Base-by-base conservation (phyloP, 2,888 invertebrate species). In the Xestia sexstrigata region DNA sequence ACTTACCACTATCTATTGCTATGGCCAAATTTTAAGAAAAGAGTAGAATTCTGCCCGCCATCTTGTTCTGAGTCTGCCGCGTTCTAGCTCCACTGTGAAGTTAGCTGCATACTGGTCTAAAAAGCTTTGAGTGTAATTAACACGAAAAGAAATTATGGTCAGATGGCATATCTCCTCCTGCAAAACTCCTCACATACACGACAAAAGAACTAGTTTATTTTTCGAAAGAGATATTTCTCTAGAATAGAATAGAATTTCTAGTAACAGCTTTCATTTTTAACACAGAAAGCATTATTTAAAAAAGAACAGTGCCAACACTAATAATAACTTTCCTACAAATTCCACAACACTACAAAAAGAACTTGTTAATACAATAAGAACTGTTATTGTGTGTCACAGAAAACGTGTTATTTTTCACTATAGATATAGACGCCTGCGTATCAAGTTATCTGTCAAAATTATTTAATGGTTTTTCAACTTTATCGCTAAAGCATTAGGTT, bases 351-450 rank as follows among this genome's bases (percentile, higher is more conserved):
- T 63, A 66, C 30, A 68, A 70, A 72, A 30, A 52, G 66, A 71
- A 74, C 58, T 20, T 71, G 63, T 71, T 76, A 73, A 88, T 79
- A 86, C 73, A 76, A 72, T 80, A 78, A 89, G 89, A 90, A 87
- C 82, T 81, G 76, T 70, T 68, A 76, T 79, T 76, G 82, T 83
- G 74, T 86, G 87, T 87, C 88, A 88, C 80, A 86, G 69, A 58
- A 74, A 83, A 76, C 80, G 17, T 80, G 79, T 82, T 78, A 82
- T 81, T 83, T 84, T 81, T 81, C 65, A 78, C 68, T 67, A 66
- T 6, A 13, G 58, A 17, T 6, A 47, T 47, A 35, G 6, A 35
- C 35, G 35, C 35, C 35, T 35, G 35, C 35, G 35, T 35, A 35
- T 35, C 35, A 35, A 35, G 35, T 0, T 35, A 35, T 35, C 35